Percentiles rank a stretch among this genome's conserved stretches.
Evolutionary conservation across 2,113 vertebrate species (phyloP).

Genomic region (Cariama cristata): DNA sequence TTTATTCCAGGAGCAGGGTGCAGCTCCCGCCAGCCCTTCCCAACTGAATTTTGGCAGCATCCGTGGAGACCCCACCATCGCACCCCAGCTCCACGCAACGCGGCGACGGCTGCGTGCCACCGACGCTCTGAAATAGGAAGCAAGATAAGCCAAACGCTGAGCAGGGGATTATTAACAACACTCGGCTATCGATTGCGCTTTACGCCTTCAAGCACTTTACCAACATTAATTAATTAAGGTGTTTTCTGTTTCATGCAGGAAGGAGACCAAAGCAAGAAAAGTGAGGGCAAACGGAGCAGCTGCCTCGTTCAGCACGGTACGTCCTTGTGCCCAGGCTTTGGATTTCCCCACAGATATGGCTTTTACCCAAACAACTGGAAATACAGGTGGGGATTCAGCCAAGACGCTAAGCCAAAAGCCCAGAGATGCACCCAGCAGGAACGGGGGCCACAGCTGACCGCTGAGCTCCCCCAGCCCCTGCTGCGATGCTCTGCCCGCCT

Average conservation of each 20-base stretch:
- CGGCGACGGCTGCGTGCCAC: rapidly evolving
- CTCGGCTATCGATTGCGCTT: not conserved
- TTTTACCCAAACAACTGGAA: not conserved
- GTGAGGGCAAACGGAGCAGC: not conserved
- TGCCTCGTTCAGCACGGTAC: rapidly evolving
- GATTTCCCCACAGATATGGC: rapidly evolving
- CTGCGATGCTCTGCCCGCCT: not conserved
- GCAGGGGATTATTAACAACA: not conserved
- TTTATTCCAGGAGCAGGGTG: not conserved
- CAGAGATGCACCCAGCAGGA: not conserved
- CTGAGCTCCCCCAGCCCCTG: not conserved
- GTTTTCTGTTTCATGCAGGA: not conserved
- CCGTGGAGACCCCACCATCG: rapidly evolving
- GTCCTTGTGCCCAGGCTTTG: not conserved
- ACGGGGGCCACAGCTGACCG: rapidly evolving
- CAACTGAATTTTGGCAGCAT: not conserved
- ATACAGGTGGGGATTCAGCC: not conserved
- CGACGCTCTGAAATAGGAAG: rapidly evolving
- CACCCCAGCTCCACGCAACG: rapidly evolving
- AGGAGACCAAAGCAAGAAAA: not conserved
- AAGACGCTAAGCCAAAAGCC: not conserved
- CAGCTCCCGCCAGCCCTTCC: not conserved
- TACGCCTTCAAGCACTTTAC: slow-evolving; percentile 10
- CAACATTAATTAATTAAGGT: slow-evolving; percentile 33
- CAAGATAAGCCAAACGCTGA: not conserved